Evolutionary conservation across 2,113 vertebrate genomes (phyloP), one percentile per base, ranked within the genome.

Genomic region (Muntiacus muntjak): DNA sequence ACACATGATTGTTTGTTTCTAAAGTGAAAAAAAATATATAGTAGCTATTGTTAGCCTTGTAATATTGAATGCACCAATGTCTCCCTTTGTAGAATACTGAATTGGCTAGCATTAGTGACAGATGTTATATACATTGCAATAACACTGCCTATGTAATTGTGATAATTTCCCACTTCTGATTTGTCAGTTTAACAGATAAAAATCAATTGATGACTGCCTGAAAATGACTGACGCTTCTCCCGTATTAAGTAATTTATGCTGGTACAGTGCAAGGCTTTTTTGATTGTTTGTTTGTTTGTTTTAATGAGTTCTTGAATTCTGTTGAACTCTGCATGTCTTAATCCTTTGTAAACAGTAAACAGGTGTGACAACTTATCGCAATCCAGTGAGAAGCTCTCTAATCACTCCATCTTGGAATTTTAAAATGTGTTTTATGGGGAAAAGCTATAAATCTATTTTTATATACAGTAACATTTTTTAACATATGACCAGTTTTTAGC

Each of bases 331-430:
- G 83, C 67, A 93, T 79, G 67, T 96, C 91, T 96, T 86, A 54
- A 67, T 91, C 57, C 78, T 94, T 97, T 96, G 67, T 95, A 89
- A 94, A 54, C 28, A n/a, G 15, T 95, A 94, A 96, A 94, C 95
- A 97, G 97, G 96, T 98, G 98, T 91, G 95, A 84, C 88, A 97
- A 93, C 97, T 97, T 97, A 79, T 30, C 93, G 71, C 94, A 92
- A 40, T 78, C 52, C 58, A 81, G 2, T 6, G 3, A 91, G 47
- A 92, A 95, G 47, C 47, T 90, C 13, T 84, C 67, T 97, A 98
- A 98, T 97, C 94, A 93, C 64, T 95, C 28, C 89, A 95, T 85
- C 89, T 93, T 89, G 88, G 67, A 57, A 95, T 14, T 96, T 91
- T 60, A 57, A 97, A 93, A 93, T 91, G 30, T 94, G 55, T 91